These are phyloP conservation scores for Anastrepha ludens DNA, from an alignment of 1,140 invertebrate genomes.

Conservation along the genomic window DNA sequence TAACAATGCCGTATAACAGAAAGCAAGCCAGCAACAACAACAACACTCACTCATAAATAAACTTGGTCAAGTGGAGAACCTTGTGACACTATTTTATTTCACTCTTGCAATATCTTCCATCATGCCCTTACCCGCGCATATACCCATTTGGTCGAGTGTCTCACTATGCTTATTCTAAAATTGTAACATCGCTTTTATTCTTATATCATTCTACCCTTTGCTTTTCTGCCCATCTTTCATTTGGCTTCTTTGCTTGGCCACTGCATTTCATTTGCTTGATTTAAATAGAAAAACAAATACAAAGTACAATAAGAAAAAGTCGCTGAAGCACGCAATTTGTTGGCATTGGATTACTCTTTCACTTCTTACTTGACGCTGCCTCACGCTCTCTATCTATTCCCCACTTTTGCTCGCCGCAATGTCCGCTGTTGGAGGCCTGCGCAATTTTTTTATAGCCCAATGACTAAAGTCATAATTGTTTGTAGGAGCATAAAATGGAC, in stretches of 20 bases:
- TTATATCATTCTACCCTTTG: not conserved
- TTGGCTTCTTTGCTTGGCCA: constrained; percentile 41
- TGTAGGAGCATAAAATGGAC: no score
- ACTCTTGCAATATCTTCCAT: not conserved
- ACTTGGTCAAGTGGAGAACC: constrained; percentile 55
- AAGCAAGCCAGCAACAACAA: constrained; percentile 12
- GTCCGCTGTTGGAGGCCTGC: not conserved
- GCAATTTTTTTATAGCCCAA: not conserved
- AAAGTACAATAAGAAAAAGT: not conserved
- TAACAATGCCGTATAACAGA: constrained; percentile 31
- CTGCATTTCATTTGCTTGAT: constrained; percentile 2
- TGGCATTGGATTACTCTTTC: constrained; percentile 11
- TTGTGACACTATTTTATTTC: constrained; percentile 52
- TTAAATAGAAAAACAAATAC: not conserved
- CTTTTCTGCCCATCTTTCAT: constrained; percentile 33
- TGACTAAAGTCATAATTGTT: no score
- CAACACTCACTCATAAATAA: constrained; percentile 17
- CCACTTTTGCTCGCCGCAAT: no score
- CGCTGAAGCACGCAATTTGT: constrained; percentile 25
- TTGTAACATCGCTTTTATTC: not conserved
- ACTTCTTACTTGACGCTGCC: not conserved
- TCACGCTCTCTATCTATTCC: not conserved
- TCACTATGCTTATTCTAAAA: constrained; percentile 17
- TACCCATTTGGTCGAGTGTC: not conserved
- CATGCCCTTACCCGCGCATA: not conserved